Evolutionary conservation across 2,113 vertebrate species (phyloP), one percentile per base, ranked within the genome.

Genomic region (Rafetus swinhoei): DNA sequence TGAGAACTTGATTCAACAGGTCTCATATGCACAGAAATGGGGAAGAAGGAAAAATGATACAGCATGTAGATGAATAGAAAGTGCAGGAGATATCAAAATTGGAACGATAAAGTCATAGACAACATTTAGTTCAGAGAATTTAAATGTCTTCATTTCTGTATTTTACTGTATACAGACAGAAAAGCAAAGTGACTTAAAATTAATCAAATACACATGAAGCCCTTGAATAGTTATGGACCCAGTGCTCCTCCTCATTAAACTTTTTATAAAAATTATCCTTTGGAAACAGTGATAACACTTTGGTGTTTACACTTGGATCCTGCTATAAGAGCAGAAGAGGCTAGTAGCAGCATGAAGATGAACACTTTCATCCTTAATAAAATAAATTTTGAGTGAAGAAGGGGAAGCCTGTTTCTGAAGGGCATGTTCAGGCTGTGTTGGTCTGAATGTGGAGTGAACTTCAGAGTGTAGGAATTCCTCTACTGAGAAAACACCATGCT

Each of bases 311-410:
- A 86, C 32, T 18, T 50, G 35, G 24, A 18, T 60, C 56, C 35
- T 60, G 39, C 39, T 19, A 10, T 14, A 69, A 62, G 72, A 91
- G 56, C 8, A 86, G 9, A 81, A 27, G 5, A n/a, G 13, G 8
- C n/a, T 27, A 4, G 1, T 45, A 0, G 0, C 35, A 39, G 35
- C 39, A 45, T 76, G 19, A 39, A 76, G 21, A 24, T 22, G 12
- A 39, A 45, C 35, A 16, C 29, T 69, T 76, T 76, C 19, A 45
- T 91, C 90, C 16, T 16, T 62, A 86, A 60, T 4, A 35, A 12
- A 69, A 65, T 32, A 65, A 79, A 0, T 57, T 94, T 24, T 82
- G n/a, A 84, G 15, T 52, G 45, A 62, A 24, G 10, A 84, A 77
- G 24, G 74, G 45, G 39, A 77, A 77, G 7, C 24, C 39, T 77